Percentiles rank a stretch among this genome's conserved stretches.
Evolutionary conservation across 2,797 vertebrate species (phyloP).

Genomic region (Sternotherus odoratus): DNA sequence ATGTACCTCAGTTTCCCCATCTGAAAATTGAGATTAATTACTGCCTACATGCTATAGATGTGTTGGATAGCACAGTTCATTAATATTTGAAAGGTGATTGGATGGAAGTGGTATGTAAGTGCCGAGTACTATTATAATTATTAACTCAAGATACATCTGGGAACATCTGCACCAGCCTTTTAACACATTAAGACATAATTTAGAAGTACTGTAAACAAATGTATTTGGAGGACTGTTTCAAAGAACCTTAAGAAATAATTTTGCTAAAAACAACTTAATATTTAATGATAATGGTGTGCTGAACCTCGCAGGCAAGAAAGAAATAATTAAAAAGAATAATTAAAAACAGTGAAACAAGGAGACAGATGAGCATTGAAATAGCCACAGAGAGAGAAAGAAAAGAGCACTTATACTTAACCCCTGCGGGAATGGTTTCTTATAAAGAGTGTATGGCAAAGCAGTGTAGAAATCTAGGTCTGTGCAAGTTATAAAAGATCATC

Average conservation of each 20-base stretch:
- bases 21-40: background rate
- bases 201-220: background rate
- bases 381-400: background rate
- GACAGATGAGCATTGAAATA: background rate
- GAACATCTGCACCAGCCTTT: background rate
- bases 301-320: background rate
- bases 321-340: slow-evolving; percentile 20
- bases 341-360: background rate
- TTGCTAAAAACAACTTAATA: background rate
- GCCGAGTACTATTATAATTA: background rate
- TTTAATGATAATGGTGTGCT: background rate
- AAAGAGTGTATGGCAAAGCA: background rate
- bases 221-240: background rate
- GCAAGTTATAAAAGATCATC: background rate
- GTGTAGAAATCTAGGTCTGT: background rate
- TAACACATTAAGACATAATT: background rate
- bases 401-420: background rate
- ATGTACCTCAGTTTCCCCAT: background rate
- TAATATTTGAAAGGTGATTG: background rate
- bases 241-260: background rate
- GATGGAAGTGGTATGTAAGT: background rate
- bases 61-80: background rate
- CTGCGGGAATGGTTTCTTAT: background rate
- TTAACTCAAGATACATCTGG: background rate
- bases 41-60: accelerated